Percentiles rank a stretch among this genome's conserved stretches.
phyloP scores from a whole-genome alignment of 2,888 invertebrate species.

The Ptycholaimellus sp. region DNA sequence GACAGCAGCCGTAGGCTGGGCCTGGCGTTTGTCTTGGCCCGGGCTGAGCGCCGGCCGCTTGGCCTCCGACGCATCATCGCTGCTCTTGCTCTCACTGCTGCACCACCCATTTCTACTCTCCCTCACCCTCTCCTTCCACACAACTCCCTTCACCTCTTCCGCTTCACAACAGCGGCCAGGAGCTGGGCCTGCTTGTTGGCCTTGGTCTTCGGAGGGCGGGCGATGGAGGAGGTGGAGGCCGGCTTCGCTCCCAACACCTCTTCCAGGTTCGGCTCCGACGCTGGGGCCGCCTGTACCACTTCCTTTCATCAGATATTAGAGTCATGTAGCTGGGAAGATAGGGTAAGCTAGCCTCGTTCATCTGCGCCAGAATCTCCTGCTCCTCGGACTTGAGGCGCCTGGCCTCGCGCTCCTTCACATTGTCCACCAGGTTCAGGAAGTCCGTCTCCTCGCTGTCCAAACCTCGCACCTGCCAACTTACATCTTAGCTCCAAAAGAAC shows the following conservation, averaged over 20 bases:
- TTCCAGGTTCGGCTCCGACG: no score
- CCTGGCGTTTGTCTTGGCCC: no score
- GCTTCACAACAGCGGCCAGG: conserved; percentile 7
- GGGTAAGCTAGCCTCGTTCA: no score
- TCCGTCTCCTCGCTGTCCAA: conserved; percentile 86
- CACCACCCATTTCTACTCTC: no score
- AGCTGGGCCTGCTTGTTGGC: conserved; percentile 12
- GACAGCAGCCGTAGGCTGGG: no score
- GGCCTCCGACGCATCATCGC: no score
- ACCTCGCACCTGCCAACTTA: conserved; percentile 40
- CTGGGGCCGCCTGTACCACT: no score
- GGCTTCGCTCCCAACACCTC: conserved; percentile 2
- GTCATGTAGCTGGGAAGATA: no score
- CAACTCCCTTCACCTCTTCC: conserved; percentile 9
- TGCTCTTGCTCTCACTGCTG: no score
- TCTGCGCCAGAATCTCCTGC: conserved; percentile 11
- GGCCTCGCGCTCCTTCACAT: conserved; percentile 11
- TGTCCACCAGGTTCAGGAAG: conserved; percentile 60
- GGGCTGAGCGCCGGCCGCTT: no score
- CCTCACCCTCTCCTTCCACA: no score
- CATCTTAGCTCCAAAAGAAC: neutral
- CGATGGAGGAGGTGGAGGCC: conserved; percentile 3
- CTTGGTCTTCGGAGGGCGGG: neutral
- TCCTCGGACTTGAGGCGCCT: conserved; percentile 10
- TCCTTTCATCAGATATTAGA: no score